phyloP scores from a whole-genome alignment of 2,797 vertebrate genomes.

The Anisognathus igniventris region DNA sequence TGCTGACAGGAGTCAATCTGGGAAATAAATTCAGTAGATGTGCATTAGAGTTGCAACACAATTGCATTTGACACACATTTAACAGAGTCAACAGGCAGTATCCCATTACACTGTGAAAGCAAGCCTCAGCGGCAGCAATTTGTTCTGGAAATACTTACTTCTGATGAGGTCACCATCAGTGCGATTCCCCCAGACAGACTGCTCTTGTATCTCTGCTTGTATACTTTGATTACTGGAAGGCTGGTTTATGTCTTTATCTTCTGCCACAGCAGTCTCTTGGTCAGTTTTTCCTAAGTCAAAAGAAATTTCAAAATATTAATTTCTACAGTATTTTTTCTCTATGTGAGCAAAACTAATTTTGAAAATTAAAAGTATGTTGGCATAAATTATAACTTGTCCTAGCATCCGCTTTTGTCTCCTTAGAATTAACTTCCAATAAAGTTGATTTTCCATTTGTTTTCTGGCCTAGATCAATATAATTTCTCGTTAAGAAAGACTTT shows the following conservation, averaged over 20 bases:
- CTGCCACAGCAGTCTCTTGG: conserved; percentile 64
- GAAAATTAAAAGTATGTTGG: background rate
- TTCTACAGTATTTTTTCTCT: background rate
- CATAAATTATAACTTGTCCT: background rate
- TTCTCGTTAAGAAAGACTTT: background rate
- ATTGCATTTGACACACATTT: conserved; percentile 51
- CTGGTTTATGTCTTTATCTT: conserved; percentile 67
- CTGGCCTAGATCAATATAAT: background rate
- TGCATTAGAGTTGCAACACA: background rate
- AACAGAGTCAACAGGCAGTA: conserved; percentile 33
- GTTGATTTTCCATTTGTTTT: background rate
- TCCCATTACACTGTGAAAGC: background rate
- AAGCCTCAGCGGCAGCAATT: conserved; percentile 29
- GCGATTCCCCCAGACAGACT: conserved; percentile 73
- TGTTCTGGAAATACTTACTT: conserved; percentile 84
- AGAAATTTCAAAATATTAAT: conserved; percentile 1
- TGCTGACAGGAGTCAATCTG: background rate
- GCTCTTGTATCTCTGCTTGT: conserved; percentile 73
- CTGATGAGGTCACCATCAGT: conserved; percentile 81
- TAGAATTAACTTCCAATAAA: background rate
- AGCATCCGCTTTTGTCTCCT: background rate
- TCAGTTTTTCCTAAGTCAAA: conserved; percentile 80
- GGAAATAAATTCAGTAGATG: conserved; percentile 20
- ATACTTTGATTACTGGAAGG: conserved; percentile 68
- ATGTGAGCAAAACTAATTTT: background rate